Percentiles rank a stretch among this genome's conserved stretches.
Conservation (phyloP, 1,140 invertebrate species). For the Drosophila sp. region DNA sequence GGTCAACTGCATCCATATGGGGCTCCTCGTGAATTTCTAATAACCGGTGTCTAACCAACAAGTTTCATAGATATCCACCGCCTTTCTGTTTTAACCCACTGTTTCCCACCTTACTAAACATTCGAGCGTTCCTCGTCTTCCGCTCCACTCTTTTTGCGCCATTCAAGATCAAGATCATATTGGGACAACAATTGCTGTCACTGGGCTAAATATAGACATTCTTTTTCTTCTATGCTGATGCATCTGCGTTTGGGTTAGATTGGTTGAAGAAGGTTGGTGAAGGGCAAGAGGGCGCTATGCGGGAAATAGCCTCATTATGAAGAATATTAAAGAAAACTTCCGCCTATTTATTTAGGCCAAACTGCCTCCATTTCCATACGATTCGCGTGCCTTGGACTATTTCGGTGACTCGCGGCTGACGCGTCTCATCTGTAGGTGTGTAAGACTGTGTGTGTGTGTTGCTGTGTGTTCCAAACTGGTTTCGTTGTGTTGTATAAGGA, state of each 20-base stretch:
- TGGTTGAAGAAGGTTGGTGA: too few species aligned
- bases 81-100: too few species aligned
- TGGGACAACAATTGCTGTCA: constrained; percentile 2
- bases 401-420: constrained; percentile 14
- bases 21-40: not conserved
- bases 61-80: not conserved
- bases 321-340: constrained; percentile 8
- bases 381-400: constrained; percentile 34
- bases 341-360: constrained; percentile 21
- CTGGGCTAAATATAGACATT: not conserved
- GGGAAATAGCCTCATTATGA: not conserved
- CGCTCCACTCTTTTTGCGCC: not conserved
- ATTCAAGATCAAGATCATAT: constrained; percentile 10
- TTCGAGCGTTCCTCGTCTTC: not conserved
- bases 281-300: not conserved
- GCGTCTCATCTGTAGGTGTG: not conserved
- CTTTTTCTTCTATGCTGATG: not conserved
- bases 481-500: constrained; percentile 19
- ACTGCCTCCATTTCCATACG: not conserved
- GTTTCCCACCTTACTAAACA: not conserved
- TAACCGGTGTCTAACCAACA: constrained; percentile 1
- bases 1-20: not conserved
- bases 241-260: not conserved
- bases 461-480: constrained; percentile 30
- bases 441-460: constrained; percentile 5